Evolutionary conservation across 2,888 invertebrate species (phyloP), one percentile per base, ranked within the genome.

Genomic region (Abrostola triplasia): DNA sequence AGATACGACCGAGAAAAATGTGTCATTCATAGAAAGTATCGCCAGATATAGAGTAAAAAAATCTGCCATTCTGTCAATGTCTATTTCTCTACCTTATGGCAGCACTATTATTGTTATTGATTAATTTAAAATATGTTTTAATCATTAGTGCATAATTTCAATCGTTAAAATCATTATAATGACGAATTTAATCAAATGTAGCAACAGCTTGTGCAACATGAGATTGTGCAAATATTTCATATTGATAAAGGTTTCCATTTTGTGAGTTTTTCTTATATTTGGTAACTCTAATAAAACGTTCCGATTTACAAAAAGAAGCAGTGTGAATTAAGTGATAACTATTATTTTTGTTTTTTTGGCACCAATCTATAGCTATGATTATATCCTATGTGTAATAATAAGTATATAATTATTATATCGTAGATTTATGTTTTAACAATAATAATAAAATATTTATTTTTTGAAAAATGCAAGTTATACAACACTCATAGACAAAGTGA

Each of bases 1-100:
- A 79, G 70, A 82, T 83, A 84, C 81, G 82, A 85, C 84, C 79
- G 82, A 85, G 82, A 86, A 88, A 88, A 89, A 91, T 91, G 90
- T 92, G 91, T 91, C 90, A 91, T 82, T 88, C 84, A 84, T 62
- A 70, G 79, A 80, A 71, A 83, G 81, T 83, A 80, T 84, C 83
- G 79, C 85, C 80, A 75, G 64, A 10, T 67, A 42, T 12, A 54
- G 37, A 51, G 36, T 50, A 41, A 11, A 12, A 49, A 37, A 41
- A 64, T 64, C 58, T 75, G 12, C 64, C 41, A 52, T 8, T 35
- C 11, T 5, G 8, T 13, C 11, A 57, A 38, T 12, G n/a, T 24
- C 8, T 13, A 13, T 9, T 47, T 10, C 9, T 8, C 13, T 8
- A 7, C 11, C 12, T 13, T 9, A 24, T 13, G 24, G 24, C 24